Conservation (phyloP, 2,888 invertebrate species). For the Athrips mouffetella region DNA sequence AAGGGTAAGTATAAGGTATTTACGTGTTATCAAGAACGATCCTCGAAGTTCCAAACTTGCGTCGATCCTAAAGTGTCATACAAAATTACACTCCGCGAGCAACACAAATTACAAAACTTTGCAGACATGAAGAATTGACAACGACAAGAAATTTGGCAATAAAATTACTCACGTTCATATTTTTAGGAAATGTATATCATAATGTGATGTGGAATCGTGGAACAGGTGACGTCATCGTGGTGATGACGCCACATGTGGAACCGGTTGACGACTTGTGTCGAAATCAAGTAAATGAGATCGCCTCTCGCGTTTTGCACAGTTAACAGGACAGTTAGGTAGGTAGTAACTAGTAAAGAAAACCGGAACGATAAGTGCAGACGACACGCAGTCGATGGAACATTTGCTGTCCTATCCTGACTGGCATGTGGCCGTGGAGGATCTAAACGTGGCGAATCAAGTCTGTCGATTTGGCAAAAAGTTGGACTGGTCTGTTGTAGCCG, state of each 20-base stretch:
- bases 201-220: neutral
- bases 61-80: constrained; percentile 1
- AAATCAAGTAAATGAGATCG: neutral
- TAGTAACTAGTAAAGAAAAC: no score
- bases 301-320: neutral
- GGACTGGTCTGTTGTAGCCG: no score
- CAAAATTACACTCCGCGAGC: neutral
- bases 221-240: neutral
- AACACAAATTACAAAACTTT: constrained; percentile 6
- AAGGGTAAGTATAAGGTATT: no score
- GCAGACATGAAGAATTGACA: constrained; percentile 6
- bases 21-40: neutral
- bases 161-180: constrained; percentile 4
- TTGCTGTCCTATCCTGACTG: no score
- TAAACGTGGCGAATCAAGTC: no score
- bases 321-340: no score
- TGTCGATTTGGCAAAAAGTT: no score
- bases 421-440: no score
- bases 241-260: constrained; percentile 1
- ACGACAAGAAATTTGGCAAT: constrained; percentile 1
- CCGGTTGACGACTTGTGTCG: constrained; percentile 1
- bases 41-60: neutral
- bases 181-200: neutral
- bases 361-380: no score
- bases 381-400: no score